Conservation (phyloP, 2,113 vertebrate genomes). For the Rostratula benghalensis region DNA sequence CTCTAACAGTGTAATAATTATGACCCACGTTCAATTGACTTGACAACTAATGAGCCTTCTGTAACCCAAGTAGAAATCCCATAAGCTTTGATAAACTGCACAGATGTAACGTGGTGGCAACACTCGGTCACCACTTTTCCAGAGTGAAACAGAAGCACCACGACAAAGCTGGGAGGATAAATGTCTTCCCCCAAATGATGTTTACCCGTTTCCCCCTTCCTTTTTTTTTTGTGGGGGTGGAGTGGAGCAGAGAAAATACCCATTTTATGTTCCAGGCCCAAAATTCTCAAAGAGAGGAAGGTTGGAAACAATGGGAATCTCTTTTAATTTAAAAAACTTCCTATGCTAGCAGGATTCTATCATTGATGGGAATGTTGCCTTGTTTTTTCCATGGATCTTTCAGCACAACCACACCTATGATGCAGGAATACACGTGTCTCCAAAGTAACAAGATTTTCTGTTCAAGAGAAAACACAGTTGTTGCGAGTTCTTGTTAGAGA, state of each 20-base stretch:
- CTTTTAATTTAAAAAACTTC: neutral
- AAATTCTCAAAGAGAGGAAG: neutral
- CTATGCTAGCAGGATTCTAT: neutral
- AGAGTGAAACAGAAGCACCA: neutral
- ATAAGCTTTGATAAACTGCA: slow-evolving; percentile 32
- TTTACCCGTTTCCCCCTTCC: neutral
- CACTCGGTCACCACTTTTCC: neutral
- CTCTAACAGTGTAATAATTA: slow-evolving; percentile 49
- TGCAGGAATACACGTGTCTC: neutral
- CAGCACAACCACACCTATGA: neutral
- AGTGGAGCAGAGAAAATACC: neutral
- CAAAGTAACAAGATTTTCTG: neutral
- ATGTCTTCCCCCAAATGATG: neutral
- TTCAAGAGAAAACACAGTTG: neutral
- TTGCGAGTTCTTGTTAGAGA: neutral
- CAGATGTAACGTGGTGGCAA: neutral
- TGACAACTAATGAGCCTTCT: slow-evolving; percentile 49
- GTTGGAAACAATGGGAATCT: neutral
- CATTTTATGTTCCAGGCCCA: neutral
- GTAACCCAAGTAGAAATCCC: slow-evolving; percentile 53
- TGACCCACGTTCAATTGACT: slow-evolving; percentile 58
- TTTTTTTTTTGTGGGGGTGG: neutral
- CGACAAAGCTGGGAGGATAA: neutral
- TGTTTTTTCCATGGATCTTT: neutral
- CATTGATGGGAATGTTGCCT: neutral